Evolutionary conservation across 2,888 invertebrate genomes (phyloP).

Genomic region (Hemicrepidius hirtus): DNA sequence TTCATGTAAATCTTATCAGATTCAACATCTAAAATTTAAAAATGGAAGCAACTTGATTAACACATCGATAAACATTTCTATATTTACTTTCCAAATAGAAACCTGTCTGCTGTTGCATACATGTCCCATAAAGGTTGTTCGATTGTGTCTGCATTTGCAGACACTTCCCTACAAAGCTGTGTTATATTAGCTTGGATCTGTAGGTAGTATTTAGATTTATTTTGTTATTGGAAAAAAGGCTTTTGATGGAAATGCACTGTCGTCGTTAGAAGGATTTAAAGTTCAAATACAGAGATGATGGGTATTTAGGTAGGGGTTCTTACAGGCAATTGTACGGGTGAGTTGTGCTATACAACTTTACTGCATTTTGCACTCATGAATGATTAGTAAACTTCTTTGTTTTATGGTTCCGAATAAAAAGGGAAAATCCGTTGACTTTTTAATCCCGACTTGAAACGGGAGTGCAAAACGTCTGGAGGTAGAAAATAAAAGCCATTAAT

Average conservation of each 20-base stretch:
- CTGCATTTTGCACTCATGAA: constrained; percentile 15
- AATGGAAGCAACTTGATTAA: too few relatives aligned
- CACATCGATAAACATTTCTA: too few relatives aligned
- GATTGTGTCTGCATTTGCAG: too few relatives aligned
- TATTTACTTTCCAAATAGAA: too few relatives aligned
- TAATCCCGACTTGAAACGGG: background rate
- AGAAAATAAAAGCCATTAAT: constrained; percentile 15
- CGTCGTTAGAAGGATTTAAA: background rate
- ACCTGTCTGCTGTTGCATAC: too few relatives aligned
- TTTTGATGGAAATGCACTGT: background rate
- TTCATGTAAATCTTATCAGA: too few relatives aligned
- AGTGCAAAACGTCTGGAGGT: constrained; percentile 22
- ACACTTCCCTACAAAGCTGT: too few relatives aligned
- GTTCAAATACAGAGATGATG: constrained; percentile 1
- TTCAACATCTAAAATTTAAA: too few relatives aligned
- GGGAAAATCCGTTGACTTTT: constrained; percentile 2
- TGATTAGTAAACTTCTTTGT: constrained; percentile 32
- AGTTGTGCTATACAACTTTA: constrained; percentile 1
- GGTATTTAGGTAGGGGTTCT: background rate
- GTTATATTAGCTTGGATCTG: too few relatives aligned
- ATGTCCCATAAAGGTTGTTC: too few relatives aligned
- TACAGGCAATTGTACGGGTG: background rate
- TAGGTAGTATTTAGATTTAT: background rate
- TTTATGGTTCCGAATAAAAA: constrained; percentile 9
- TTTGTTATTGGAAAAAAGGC: background rate